Percentiles rank a stretch among this genome's conserved stretches.
phyloP scores from a whole-genome alignment of 2,113 vertebrate species.

The Cinclus mexicanus region DNA sequence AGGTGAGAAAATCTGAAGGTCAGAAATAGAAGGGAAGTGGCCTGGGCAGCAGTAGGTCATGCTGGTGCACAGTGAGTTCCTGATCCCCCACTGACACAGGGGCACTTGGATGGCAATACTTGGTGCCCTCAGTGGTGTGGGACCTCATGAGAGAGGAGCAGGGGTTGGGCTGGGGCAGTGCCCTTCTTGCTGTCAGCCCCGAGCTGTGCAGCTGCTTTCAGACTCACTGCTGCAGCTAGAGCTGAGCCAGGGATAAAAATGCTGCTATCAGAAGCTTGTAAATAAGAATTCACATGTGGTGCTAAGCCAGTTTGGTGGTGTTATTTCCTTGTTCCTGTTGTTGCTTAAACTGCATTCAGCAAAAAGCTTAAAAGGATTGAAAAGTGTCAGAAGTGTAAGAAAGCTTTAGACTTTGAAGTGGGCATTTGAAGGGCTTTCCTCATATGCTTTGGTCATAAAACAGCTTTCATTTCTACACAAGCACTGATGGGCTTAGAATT shows the following conservation, averaged over 20 bases:
- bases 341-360: not conserved
- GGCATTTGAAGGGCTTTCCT: slow-evolving; percentile 17
- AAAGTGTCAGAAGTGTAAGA: not conserved
- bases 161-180: not conserved
- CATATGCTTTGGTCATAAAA: not conserved
- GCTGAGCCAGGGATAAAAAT: not conserved
- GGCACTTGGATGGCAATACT: accelerated
- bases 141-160: not conserved
- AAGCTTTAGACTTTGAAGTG: not conserved
- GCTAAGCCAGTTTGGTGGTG: not conserved
- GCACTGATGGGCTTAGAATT: not conserved
- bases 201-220: not conserved
- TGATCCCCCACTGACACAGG: not conserved
- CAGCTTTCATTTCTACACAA: not conserved
- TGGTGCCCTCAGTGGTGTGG: accelerated
- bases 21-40: not conserved
- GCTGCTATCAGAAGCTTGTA: not conserved
- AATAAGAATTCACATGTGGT: not conserved
- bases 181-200: not conserved
- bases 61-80: not conserved
- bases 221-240: not conserved
- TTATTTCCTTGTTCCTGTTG: slow-evolving; percentile 13
- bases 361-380: not conserved
- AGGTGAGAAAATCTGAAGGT: not conserved
- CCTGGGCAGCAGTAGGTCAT: not conserved